Conservation (phyloP, 1,140 invertebrate species). For the Heliconius nattereri region DNA sequence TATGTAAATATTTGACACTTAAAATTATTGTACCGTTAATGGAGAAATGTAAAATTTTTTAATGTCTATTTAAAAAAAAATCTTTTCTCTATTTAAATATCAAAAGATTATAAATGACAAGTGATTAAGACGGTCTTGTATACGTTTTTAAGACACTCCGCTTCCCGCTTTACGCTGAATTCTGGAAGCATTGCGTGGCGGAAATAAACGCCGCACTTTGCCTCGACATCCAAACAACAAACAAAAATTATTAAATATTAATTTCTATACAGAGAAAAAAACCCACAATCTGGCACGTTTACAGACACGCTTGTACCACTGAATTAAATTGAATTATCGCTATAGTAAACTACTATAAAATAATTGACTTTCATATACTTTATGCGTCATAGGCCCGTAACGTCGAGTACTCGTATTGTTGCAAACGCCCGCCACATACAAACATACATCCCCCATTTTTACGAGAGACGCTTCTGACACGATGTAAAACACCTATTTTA, state of each 20-base stretch:
- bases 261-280: not conserved
- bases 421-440: conserved; percentile 56
- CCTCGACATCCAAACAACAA: too few relatives aligned
- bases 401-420: conserved; percentile 50
- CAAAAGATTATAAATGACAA: not conserved
- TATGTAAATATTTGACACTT: conserved; percentile 30
- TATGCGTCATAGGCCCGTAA: conserved; percentile 37
- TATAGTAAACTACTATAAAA: conserved; percentile 15
- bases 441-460: conserved; percentile 57
- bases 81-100: not conserved
- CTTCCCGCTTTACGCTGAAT: too few relatives aligned
- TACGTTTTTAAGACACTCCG: not conserved
- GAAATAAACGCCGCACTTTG: too few relatives aligned
- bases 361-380: conserved; percentile 1
- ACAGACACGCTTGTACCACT: too few relatives aligned
- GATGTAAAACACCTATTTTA: conserved; percentile 73
- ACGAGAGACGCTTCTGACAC: conserved; percentile 57
- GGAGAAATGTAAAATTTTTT: conserved; percentile 5
- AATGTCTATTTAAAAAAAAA: not conserved
- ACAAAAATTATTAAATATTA: too few relatives aligned
- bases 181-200: too few relatives aligned
- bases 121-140: not conserved
- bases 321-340: not conserved
- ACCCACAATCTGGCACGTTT: too few relatives aligned
- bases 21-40: conserved; percentile 19